Base-by-base conservation (phyloP, 2,113 vertebrate genomes). In the Anolis sagrei region DNA sequence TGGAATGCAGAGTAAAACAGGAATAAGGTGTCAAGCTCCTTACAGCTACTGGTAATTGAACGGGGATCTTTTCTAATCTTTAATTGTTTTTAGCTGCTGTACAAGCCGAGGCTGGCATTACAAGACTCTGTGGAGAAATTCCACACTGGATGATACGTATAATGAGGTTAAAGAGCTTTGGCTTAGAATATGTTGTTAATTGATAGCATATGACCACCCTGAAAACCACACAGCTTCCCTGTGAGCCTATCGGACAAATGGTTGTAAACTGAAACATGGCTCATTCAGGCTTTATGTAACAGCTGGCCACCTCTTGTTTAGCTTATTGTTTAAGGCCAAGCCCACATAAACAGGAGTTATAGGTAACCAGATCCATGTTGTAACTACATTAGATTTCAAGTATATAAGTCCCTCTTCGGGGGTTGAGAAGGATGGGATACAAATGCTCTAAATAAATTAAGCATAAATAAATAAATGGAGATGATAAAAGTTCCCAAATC, bases 281-380 rank as follows among this genome's bases (percentile, higher is more conserved):
- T 88, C 90, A 92, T 94, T 95, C 89, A 95, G 93, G 94, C 94
- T 94, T 95, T 93, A 94, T 83, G 89, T 85, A 91, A 94, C 90
- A 92, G 7, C 29, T 93, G 92, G 89, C 93, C 93, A 92, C 75
- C 81, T 92, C 91, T 91, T 85, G 29, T 80, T 80, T 79, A 90
- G 91, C 89, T 90, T n/a, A 92, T 23, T 44, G 1, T 73, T 75
- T 2, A 48, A 48, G 39, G 39, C 39, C 39, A 83, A 85, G 54
- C n/a, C 51, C 10, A 19, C 54, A 78, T 4, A 36, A 61, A 61
- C 3, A 34, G 51, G 19, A 61, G 76, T 61, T 32, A 13, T 34
- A 16, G 51, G 7, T 32, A 5, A 34, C 58, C 25, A 3, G 23
- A 29, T 44, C 73, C 23, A 27, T 11, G 32, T 5, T 51, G 75